Percentiles rank a stretch among this genome's conserved stretches.
Evolutionary conservation across 2,888 invertebrate genomes (phyloP).

Genomic region (Eurois occulta): DNA sequence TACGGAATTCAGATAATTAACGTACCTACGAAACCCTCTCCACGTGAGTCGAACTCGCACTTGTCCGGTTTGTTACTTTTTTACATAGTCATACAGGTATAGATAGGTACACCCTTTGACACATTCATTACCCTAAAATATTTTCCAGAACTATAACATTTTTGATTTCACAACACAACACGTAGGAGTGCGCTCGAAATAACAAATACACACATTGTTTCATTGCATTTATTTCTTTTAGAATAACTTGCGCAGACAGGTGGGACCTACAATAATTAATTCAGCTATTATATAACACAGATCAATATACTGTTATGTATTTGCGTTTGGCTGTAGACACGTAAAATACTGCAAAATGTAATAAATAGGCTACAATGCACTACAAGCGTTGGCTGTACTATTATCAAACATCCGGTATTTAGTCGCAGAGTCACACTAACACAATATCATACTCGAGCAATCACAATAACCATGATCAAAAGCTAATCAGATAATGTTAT

Average conservation of each 20-base stretch:
- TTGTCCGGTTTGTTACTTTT: no score
- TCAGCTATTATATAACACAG: slow-evolving; percentile 61
- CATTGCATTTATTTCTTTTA: slow-evolving; percentile 62
- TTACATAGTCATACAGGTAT: neutral
- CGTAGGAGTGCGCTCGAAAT: slow-evolving; percentile 21
- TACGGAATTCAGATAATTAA: no score
- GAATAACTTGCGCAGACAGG: slow-evolving; percentile 58
- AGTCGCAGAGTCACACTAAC: slow-evolving; percentile 43
- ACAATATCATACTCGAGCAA: slow-evolving; percentile 48
- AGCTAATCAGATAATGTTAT: slow-evolving; percentile 47
- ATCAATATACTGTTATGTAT: slow-evolving; percentile 61
- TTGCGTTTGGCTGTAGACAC: slow-evolving; percentile 44
- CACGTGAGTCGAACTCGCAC: no score
- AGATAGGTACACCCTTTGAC: neutral
- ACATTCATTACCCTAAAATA: neutral
- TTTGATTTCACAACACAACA: neutral
- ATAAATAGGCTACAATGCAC: slow-evolving; percentile 37
- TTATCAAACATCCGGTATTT: slow-evolving; percentile 38
- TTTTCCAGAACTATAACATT: neutral
- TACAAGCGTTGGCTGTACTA: slow-evolving; percentile 50
- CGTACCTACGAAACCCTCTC: no score
- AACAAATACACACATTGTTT: slow-evolving; percentile 39
- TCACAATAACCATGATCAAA: slow-evolving; percentile 40
- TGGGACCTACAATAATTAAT: slow-evolving; percentile 52
- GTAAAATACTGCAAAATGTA: slow-evolving; percentile 57